A percentile compares a stretch with the other conserved stretches of the same genome.
phyloP scores from a whole-genome alignment of 2,888 invertebrate genomes.

The Theristus sp. region DNA sequence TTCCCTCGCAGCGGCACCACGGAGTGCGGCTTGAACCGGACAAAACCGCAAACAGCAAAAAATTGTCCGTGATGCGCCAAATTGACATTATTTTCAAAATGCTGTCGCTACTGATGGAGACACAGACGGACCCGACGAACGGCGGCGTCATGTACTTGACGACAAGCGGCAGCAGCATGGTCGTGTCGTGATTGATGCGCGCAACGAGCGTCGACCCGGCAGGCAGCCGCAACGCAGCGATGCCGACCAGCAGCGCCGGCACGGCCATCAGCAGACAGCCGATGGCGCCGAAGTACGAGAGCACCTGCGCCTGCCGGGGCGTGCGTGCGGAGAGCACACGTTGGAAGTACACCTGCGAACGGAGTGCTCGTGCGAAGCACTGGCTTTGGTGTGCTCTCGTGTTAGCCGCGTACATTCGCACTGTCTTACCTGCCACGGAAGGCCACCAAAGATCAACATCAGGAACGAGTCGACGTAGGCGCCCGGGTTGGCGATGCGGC shows the following conservation, averaged over 20 bases:
- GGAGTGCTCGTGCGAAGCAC: neutral
- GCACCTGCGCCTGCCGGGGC: conserved; percentile 65
- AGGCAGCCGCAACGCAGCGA: conserved; percentile 81
- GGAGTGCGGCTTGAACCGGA: too few relatives aligned
- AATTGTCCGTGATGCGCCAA: too few relatives aligned
- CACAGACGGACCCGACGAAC: conserved; percentile 59
- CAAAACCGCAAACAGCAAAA: too few relatives aligned
- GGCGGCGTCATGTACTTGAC: conserved; percentile 80
- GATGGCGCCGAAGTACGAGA: conserved; percentile 78
- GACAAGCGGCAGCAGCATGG: conserved; percentile 71
- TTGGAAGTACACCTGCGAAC: conserved; percentile 69
- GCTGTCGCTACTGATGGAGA: too few relatives aligned
- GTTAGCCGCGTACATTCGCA: too few relatives aligned
- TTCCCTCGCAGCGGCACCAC: too few relatives aligned
- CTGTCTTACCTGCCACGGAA: conserved; percentile 76
- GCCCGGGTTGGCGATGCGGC: conserved; percentile 12
- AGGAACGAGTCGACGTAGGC: conserved; percentile 66
- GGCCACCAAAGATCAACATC: conserved; percentile 70
- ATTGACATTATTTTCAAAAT: too few relatives aligned
- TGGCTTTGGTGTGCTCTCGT: neutral
- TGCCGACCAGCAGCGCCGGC: conserved; percentile 82
- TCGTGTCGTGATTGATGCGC: neutral
- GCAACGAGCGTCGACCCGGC: conserved; percentile 6
- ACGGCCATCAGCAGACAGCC: conserved; percentile 89
- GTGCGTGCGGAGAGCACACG: conserved; percentile 81